These are phyloP conservation scores for Dichetophora obliterata DNA, from an alignment of 2,888 invertebrate genomes.

Conservation along the genomic window DNA sequence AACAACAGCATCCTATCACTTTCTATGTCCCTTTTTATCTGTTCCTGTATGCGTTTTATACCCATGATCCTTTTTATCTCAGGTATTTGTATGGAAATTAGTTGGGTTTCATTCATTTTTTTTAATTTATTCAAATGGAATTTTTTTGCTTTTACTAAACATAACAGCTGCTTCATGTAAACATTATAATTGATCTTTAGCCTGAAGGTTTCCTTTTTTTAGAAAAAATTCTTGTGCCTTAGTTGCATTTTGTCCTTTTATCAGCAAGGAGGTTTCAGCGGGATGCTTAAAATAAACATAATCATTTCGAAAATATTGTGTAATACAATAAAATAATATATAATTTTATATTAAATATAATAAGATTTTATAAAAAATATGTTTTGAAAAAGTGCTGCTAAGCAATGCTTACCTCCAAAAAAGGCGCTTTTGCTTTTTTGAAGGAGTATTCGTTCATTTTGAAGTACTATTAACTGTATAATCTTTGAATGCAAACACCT, in stretches of 20 bases:
- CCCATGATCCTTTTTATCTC: conserved; percentile 11
- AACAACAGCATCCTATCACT: background rate
- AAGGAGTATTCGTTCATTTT: too few relatives aligned
- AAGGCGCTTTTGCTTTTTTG: too few relatives aligned
- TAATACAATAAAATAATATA: too few relatives aligned
- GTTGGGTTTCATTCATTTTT: conserved; percentile 2
- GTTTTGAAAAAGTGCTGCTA: too few relatives aligned
- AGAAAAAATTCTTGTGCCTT: too few relatives aligned
- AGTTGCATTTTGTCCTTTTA: background rate
- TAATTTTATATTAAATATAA: too few relatives aligned
- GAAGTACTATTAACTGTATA: too few relatives aligned
- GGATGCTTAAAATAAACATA: too few relatives aligned
- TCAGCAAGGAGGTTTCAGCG: background rate
- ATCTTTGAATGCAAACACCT: too few relatives aligned
- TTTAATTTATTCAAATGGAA: conserved; percentile 32
- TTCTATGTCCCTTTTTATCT: background rate
- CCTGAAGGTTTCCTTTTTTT: background rate
- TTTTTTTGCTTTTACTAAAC: background rate
- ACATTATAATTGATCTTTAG: background rate
- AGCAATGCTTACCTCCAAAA: too few relatives aligned
- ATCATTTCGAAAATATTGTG: too few relatives aligned
- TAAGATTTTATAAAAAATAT: too few relatives aligned
- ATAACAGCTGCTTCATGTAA: background rate
- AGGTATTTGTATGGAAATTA: conserved; percentile 29
- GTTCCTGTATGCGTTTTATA: background rate